These are phyloP conservation scores for Amphiprion ocellaris DNA, from an alignment of 2,113 vertebrate genomes.

Conservation along the genomic window DNA sequence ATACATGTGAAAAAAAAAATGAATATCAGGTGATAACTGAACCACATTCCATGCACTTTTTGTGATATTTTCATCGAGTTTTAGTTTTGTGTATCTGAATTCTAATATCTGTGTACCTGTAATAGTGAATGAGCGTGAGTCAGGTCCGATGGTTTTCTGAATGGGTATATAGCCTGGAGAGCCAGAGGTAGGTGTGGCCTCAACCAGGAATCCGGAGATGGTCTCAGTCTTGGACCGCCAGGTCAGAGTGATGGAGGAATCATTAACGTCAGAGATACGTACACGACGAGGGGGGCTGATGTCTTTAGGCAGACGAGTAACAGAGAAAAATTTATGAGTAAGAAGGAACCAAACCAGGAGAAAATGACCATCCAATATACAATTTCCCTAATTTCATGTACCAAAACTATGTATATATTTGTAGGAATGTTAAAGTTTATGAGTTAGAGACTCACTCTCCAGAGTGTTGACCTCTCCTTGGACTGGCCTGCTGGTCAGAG, in stretches of 20 bases:
- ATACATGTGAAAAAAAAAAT: not conserved
- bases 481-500: slow-evolving; percentile 91
- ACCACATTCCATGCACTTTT: not conserved
- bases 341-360: not conserved
- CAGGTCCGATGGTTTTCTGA: slow-evolving; percentile 87
- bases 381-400: too few species aligned
- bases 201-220: slow-evolving; percentile 94
- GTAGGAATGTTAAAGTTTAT: not conserved
- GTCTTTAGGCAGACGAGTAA: slow-evolving; percentile 78
- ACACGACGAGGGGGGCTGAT: slow-evolving; percentile 94
- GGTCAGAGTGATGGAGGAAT: slow-evolving; percentile 92
- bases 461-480: slow-evolving; percentile 90
- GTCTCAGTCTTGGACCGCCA: slow-evolving; percentile 94
- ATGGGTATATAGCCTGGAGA: slow-evolving; percentile 84
- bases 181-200: slow-evolving; percentile 84
- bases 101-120: slow-evolving; percentile 84
- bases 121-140: slow-evolving; percentile 87
- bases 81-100: not conserved
- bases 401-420: not conserved
- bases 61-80: not conserved
- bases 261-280: slow-evolving; percentile 90
- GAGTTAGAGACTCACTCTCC: slow-evolving; percentile 86
- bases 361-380: not conserved
- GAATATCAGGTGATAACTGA: not conserved
- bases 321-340: not conserved